Percentiles rank a stretch among this genome's conserved stretches.
These are phyloP conservation scores for Bovichtus variegatus DNA, from an alignment of 2,797 vertebrate genomes.

Conservation along the genomic window DNA sequence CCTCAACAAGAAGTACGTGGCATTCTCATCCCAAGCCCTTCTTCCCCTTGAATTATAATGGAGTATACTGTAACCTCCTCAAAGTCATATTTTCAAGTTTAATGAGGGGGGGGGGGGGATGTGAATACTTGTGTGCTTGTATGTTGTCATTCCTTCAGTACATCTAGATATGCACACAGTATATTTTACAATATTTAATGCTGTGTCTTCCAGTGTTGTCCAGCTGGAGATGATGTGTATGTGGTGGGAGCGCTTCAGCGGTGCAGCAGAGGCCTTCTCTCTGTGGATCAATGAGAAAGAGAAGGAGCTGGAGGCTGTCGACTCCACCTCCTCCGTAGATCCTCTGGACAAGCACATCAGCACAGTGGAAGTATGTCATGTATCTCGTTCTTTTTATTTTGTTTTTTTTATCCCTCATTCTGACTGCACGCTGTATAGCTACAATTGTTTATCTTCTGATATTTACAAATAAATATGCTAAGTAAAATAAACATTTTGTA, in stretches of 20 bases:
- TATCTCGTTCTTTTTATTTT: neutral
- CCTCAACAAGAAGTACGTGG: constrained; percentile 89
- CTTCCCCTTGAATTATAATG: neutral
- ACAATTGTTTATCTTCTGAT: constrained; percentile 16
- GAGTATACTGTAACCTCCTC: neutral
- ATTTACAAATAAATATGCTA: constrained; percentile 17
- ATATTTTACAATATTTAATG: neutral
- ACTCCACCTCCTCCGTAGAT: constrained; percentile 79
- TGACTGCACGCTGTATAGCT: neutral
- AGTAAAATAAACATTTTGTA: constrained; percentile 9
- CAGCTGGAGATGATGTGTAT: constrained; percentile 91
- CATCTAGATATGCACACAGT: neutral
- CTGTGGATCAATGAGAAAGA: constrained; percentile 91
- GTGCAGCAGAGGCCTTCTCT: constrained; percentile 88
- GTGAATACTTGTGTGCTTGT: no score
- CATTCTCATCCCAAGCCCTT: neutral
- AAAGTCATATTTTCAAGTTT: neutral
- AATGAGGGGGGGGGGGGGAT: no score
- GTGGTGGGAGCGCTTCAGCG: constrained; percentile 91
- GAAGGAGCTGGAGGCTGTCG: constrained; percentile 86
- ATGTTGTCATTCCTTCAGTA: constrained; percentile 5
- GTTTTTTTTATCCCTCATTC: neutral
- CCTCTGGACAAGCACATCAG: constrained; percentile 88
- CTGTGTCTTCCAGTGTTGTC: constrained; percentile 85
- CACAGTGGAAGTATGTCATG: constrained; percentile 86